Base-by-base conservation (phyloP, 1,140 invertebrate genomes). In the Asbolus verrucosus region DNA sequence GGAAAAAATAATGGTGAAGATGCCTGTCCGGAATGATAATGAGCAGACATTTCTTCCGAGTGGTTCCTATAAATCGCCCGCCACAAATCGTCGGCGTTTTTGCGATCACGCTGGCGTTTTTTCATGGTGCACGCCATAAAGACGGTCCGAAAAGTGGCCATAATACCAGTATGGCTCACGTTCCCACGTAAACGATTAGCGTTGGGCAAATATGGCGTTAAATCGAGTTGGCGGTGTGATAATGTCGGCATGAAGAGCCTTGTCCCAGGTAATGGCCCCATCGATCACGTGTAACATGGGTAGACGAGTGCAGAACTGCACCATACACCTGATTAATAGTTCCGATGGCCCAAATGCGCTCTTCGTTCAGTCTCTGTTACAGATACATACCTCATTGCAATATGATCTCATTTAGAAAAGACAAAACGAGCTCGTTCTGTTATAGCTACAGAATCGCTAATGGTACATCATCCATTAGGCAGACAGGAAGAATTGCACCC, bases 271-370 rank as follows among this genome's bases (percentile, higher is more conserved):
- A 72, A 72, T 72, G 67, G 71, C 38, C 60, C 67, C 71, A 72
- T 72, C 71, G 59, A 72, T 72, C 71, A 72, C 67, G 67, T 18
- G 61, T 71, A 72, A 72, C 71, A 72, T 69, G 71, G 71, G 67
- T 72, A 72, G 60, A 72, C 31, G 67, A 61, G 36, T 31, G 54
- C 60, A 69, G 60, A 69, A 41, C 54, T 69, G 67, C 67, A 50
- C 54, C 67, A 72, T 69, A 72, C 65, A 72, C 70, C 70, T 72
- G 70, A 72, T 72, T 68, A 68, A 72, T 72, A 72, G 66, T 43
- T 11, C 38, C 30, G 65, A 72, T 72, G 70, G 38, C 66, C 70
- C 62, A 72, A 72, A 72, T 72, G 54, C 41, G 36, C 33, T 30
- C 65, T 30, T n/a, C n/a, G n/a, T n/a, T n/a, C 36, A 13, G 30